Evolutionary conservation across 1,140 invertebrate species (phyloP).

Genomic region (Tetragnatha versicolor): DNA sequence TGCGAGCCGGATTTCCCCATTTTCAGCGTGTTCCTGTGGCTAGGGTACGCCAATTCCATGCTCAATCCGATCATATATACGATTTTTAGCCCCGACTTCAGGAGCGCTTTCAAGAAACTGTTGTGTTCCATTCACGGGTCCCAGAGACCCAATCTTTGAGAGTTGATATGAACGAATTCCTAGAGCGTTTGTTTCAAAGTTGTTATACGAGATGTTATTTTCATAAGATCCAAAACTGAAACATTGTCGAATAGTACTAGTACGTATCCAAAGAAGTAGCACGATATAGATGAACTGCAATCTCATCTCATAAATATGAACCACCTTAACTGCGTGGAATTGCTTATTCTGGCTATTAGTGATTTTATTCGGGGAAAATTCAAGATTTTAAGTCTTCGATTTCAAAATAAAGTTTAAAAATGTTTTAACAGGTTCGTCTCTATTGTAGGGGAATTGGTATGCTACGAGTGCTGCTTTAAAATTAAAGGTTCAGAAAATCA

Average conservation of each 20-base stretch:
- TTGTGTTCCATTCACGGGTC: slow-evolving; percentile 5
- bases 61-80: slow-evolving; percentile 91
- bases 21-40: slow-evolving; percentile 84
- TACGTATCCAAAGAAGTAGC: neutral
- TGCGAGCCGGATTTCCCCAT: slow-evolving; percentile 79
- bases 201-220: neutral
- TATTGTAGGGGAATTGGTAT: too few relatives aligned
- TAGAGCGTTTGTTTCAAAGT: too few relatives aligned
- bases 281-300: neutral
- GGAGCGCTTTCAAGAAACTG: slow-evolving; percentile 53
- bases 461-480: too few relatives aligned
- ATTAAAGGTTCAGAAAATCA: too few relatives aligned
- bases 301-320: neutral
- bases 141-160: slow-evolving; percentile 24
- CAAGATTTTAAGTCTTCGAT: too few relatives aligned
- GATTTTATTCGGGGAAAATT: too few relatives aligned
- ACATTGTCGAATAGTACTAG: neutral
- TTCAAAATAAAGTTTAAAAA: too few relatives aligned
- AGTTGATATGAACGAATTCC: neutral
- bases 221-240: neutral
- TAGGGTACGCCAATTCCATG: slow-evolving; percentile 90
- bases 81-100: slow-evolving; percentile 64
- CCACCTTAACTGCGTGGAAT: neutral
- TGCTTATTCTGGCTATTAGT: too few relatives aligned
- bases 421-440: too few relatives aligned